Conservation (phyloP, 2,888 invertebrate genomes). For the Calliphora vomitoria region DNA sequence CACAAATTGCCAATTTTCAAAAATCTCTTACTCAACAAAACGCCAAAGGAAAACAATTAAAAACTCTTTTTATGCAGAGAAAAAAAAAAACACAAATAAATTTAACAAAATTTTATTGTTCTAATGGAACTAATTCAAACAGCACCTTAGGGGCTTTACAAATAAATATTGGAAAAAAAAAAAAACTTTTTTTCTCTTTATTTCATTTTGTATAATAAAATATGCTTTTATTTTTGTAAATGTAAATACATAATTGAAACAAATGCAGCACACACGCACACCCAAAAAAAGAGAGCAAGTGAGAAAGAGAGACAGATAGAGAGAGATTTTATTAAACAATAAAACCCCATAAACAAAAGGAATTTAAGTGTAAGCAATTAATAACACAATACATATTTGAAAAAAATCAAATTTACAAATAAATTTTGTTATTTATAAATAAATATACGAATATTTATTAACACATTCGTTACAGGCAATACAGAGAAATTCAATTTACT, state of each 20-base stretch:
- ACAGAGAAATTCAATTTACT: too few relatives aligned
- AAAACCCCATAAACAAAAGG: neutral
- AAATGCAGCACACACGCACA: neutral
- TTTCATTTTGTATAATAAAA: neutral
- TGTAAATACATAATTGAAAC: slow-evolving; percentile 1
- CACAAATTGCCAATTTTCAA: neutral
- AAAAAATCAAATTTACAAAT: slow-evolving; percentile 3
- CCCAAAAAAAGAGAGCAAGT: neutral
- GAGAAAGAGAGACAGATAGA: neutral
- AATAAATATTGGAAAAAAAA: slow-evolving; percentile 36
- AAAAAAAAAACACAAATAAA: neutral
- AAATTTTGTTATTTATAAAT: neutral
- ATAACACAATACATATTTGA: neutral
- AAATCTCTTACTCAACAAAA: slow-evolving; percentile 1
- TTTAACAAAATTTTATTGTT: slow-evolving; percentile 45
- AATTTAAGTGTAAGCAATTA: slow-evolving; percentile 3
- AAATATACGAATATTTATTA: neutral
- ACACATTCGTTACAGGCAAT: neutral
- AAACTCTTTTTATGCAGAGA: slow-evolving; percentile 25
- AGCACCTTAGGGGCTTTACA: slow-evolving; percentile 29
- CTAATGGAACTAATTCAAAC: slow-evolving; percentile 43
- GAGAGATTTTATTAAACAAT: neutral
- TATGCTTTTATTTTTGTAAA: neutral
- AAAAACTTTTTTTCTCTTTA: neutral
- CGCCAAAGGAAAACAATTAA: slow-evolving; percentile 50